These are phyloP conservation scores for Idaea biselata DNA, from an alignment of 2,888 invertebrate genomes.

Conservation along the genomic window DNA sequence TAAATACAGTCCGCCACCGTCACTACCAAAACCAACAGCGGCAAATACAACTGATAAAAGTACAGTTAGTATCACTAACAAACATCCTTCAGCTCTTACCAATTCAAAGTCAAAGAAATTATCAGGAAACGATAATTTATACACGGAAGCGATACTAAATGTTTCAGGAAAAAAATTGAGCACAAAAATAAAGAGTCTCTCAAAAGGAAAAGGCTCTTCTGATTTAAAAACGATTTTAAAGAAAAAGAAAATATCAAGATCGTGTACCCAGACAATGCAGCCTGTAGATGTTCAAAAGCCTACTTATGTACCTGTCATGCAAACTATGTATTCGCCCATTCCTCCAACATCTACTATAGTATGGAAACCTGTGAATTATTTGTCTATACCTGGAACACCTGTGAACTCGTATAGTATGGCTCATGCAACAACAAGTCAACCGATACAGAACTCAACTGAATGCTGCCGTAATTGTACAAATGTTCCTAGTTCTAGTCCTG, in stretches of 20 bases:
- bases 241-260: background rate
- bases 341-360: constrained; percentile 41
- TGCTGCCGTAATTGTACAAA: constrained; percentile 55
- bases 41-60: background rate
- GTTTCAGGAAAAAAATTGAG: background rate
- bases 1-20: background rate
- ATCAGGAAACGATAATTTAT: background rate
- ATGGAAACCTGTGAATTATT: constrained; percentile 50
- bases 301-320: constrained; percentile 34
- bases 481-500: constrained; percentile 17
- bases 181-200: background rate
- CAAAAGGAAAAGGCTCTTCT: background rate
- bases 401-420: constrained; percentile 19
- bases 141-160: background rate
- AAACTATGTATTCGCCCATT: constrained; percentile 43
- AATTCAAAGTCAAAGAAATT: background rate
- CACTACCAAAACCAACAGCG: background rate
- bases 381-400: constrained; percentile 36
- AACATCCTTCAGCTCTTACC: background rate
- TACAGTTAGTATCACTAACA: background rate
- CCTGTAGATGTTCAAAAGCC: constrained; percentile 18
- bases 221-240: background rate
- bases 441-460: constrained; percentile 23
- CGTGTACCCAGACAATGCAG: constrained; percentile 7
- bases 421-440: constrained; percentile 19